These are phyloP conservation scores for Sphinx pinastri DNA, from an alignment of 2,888 invertebrate genomes.

Conservation along the genomic window DNA sequence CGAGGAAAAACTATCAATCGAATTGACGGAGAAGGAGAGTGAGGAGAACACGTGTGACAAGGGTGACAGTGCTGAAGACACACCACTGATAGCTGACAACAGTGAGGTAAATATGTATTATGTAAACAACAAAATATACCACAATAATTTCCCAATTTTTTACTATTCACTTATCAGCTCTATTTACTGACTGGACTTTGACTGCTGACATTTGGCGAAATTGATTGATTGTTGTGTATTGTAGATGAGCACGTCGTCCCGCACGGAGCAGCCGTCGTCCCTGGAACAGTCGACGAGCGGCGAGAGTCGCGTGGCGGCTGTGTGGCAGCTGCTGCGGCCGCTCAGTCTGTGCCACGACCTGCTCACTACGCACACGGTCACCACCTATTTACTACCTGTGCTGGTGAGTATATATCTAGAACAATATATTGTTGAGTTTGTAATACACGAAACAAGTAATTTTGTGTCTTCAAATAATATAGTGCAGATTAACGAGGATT, in stretches of 20 bases:
- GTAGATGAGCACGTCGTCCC: conserved; percentile 53
- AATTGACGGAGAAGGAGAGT: conserved; percentile 69
- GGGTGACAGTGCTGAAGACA: conserved; percentile 54
- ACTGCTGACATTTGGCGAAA: too few species aligned
- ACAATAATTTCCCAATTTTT: not conserved
- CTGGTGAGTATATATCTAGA: conserved; percentile 84
- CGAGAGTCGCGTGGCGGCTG: conserved; percentile 73
- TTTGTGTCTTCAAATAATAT: not conserved
- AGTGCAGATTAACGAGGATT: too few species aligned
- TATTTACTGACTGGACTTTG: too few species aligned
- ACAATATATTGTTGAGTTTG: not conserved
- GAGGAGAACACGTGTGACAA: conserved; percentile 61
- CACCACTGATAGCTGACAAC: conserved; percentile 58
- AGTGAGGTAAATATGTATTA: conserved; percentile 59
- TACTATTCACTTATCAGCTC: not conserved
- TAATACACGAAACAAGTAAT: not conserved
- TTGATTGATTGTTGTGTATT: not conserved
- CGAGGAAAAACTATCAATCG: conserved; percentile 73
- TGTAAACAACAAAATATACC: not conserved
- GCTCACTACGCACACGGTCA: conserved; percentile 94
- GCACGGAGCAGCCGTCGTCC: conserved; percentile 71
- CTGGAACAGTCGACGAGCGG: conserved; percentile 70
- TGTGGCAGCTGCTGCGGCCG: conserved; percentile 90
- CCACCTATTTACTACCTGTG: conserved; percentile 96
- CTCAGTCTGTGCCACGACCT: conserved; percentile 97